Base-by-base conservation (phyloP, 2,888 invertebrate species). In the Ochropleura plecta region DNA sequence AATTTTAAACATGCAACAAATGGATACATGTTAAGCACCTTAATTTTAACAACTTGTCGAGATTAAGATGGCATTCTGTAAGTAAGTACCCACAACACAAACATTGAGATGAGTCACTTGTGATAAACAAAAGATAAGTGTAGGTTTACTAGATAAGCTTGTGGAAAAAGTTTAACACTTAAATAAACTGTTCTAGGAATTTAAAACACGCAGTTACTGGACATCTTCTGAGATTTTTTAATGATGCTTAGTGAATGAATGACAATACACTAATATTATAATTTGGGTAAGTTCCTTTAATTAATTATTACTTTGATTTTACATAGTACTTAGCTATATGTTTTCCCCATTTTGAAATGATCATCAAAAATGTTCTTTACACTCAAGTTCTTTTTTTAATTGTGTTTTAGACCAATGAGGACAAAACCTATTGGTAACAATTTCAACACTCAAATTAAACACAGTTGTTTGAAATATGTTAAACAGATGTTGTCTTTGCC, bases 401-500 rank as follows among this genome's bases (percentile, higher is more conserved):
- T 5, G 6, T 78, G 20, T 55, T 55, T 75, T 18, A 51, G 40
- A 59, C n/a, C 55, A 83, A 55, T 76, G 53, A 59, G 67, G 49
- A 30, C 60, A 63, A 16, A 59, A 51, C 40, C 42, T 48, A n/a
- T 53, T 53, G 53, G 74, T 63, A 70, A 74, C 18, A 73, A 75
- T 55, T 74, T 57, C 12, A 60, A 57, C 20, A 68, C 55, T n/a
- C 55, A 76, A 82, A 83, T 75, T 85, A 74, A 65, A 71, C 60
- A 66, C 81, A 84, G 76, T 76, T 69, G 76, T 70, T 63, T 69
- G 42, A 81, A 84, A 86, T 86, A 66, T 86, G 86, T 75, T 79
- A 62, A 44, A 64, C 86, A 86, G 73, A 86, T 86, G 86, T 84
- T 73, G 63, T 59, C 42, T 70, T 12, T 70, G 73, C 70, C n/a